A percentile compares a stretch with the other conserved stretches of the same genome.
Conservation (phyloP, 1,140 invertebrate species). For the Rhynchophorus ferrugineus region DNA sequence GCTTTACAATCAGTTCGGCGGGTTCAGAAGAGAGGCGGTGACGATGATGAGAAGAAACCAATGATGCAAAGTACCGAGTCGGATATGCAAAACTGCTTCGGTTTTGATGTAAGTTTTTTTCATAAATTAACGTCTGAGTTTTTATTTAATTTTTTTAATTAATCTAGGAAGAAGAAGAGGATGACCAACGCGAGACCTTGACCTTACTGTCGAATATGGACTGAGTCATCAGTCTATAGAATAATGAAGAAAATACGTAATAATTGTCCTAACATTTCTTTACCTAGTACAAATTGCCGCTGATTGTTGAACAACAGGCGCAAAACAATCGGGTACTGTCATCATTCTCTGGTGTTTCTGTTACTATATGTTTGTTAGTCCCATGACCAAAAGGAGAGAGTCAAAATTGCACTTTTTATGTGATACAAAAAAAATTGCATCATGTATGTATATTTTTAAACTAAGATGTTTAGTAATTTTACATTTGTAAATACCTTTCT, state of each 20-base stretch:
- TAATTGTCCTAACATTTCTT: background rate
- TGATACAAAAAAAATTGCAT: too few species aligned
- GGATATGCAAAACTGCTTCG: conserved; percentile 77
- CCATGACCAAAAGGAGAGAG: too few species aligned
- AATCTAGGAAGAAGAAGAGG: conserved; percentile 17
- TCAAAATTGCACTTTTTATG: too few species aligned
- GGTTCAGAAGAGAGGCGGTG: conserved; percentile 32
- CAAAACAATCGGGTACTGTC: too few species aligned
- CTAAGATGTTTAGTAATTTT: too few species aligned
- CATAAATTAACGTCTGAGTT: background rate
- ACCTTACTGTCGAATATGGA: conserved; percentile 13
- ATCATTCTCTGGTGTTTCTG: too few species aligned
- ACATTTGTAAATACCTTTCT: too few species aligned
- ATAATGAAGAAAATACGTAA: background rate
- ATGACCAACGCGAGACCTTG: conserved; percentile 15
- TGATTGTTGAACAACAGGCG: too few species aligned
- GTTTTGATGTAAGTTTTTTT: conserved; percentile 64
- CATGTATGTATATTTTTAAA: too few species aligned
- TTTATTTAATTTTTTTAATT: background rate
- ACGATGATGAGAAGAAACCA: conserved; percentile 39
- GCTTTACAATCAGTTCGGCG: conserved; percentile 34
- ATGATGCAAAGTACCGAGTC: conserved; percentile 41
- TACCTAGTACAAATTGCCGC: background rate
- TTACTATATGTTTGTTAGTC: too few species aligned
- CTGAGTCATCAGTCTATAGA: background rate